Evolutionary conservation across 2,113 vertebrate genomes (phyloP).

Genomic region (Lamprotornis superbus): DNA sequence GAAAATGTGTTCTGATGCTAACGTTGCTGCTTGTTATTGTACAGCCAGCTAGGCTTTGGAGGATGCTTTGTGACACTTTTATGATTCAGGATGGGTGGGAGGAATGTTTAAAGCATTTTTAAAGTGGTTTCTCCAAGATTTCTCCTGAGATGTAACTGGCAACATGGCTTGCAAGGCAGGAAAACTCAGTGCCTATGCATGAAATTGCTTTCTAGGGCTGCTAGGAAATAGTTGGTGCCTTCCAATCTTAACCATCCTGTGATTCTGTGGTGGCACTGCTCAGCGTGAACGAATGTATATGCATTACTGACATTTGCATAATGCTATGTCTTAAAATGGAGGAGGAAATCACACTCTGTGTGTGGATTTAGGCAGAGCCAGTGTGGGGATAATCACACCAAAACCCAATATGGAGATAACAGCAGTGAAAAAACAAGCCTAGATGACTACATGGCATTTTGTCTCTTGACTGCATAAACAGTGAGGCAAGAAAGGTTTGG

Average conservation of each 20-base stretch:
- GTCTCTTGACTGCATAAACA: background rate
- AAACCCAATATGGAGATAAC: background rate
- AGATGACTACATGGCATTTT: background rate
- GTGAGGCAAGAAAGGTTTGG: background rate
- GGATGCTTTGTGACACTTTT: slow-evolving; percentile 23
- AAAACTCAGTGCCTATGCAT: background rate
- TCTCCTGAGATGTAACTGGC: background rate
- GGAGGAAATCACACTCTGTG: background rate
- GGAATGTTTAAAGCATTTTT: slow-evolving; percentile 17
- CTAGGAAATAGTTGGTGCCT: background rate
- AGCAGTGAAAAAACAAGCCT: background rate
- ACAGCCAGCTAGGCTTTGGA: background rate
- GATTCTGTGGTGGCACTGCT: background rate
- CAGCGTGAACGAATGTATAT: background rate
- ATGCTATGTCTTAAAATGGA: background rate
- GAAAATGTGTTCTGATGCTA: slow-evolving; percentile 26
- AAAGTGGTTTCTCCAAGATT: background rate
- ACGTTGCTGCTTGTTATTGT: slow-evolving; percentile 1
- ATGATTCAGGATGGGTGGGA: slow-evolving; percentile 21
- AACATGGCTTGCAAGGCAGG: background rate
- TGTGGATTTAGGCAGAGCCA: background rate
- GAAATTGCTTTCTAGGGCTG: background rate
- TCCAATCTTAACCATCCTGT: background rate
- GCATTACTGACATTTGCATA: background rate
- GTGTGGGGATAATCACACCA: background rate